Evolutionary conservation across 2,797 vertebrate genomes (phyloP).

Genomic region (Lepus townsendii): DNA sequence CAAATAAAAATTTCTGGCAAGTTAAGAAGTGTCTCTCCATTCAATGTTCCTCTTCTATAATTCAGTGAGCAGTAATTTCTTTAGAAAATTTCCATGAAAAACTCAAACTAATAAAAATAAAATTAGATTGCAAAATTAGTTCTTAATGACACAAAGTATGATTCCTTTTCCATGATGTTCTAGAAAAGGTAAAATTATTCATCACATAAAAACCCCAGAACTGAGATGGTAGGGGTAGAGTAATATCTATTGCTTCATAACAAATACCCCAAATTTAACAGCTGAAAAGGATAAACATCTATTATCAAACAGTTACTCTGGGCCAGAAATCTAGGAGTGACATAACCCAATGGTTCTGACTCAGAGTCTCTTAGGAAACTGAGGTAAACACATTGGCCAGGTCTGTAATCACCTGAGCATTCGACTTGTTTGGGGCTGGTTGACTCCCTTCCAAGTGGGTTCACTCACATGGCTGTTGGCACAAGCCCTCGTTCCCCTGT

Average conservation of each 20-base stretch:
- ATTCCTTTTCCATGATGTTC: background rate
- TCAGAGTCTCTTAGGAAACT: background rate
- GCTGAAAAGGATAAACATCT: background rate
- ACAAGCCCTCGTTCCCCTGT: background rate
- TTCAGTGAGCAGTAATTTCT: slow-evolving; percentile 29
- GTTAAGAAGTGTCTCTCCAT: slow-evolving; percentile 6
- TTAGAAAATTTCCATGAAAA: slow-evolving; percentile 26
- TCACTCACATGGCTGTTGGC: background rate
- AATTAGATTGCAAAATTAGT: slow-evolving; percentile 3
- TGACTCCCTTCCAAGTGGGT: background rate
- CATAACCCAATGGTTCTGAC: background rate
- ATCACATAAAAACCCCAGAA: background rate
- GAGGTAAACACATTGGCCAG: background rate
- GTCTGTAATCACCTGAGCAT: background rate
- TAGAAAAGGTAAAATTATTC: background rate
- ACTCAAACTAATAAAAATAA: slow-evolving; percentile 51
- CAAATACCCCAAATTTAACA: background rate
- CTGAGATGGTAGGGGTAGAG: background rate
- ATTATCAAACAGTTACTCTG: slow-evolving; percentile 20
- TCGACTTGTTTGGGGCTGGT: too few species aligned
- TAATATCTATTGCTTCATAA: background rate
- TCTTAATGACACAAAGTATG: background rate
- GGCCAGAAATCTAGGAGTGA: background rate
- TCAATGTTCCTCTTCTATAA: background rate
- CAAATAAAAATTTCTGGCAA: background rate